Base-by-base conservation (phyloP, 2,797 vertebrate species). In the Sebastes nivosus region DNA sequence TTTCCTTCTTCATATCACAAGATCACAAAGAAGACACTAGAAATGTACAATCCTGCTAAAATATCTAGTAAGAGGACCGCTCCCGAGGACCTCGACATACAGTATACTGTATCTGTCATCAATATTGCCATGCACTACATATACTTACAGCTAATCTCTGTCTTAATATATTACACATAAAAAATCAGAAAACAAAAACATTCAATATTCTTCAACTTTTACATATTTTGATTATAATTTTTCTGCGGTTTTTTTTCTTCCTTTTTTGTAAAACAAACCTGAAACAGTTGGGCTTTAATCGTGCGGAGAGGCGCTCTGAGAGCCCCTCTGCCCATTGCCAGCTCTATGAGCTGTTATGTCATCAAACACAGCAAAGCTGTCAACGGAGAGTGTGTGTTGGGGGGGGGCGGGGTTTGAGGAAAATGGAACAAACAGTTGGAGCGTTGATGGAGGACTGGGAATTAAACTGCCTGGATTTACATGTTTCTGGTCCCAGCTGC, bases 31-130 rank as follows among this genome's bases (percentile, higher is more conserved):
- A 98, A 94, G 92, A 95, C 93, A 92, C 92, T 89, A 93, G 86
- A 94, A 95, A 95, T 95, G 90, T 98, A 98, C 98, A 98, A 96
- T 95, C 97, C 96, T 96, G 95, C 97, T 97, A 97, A 96, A 97
- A 96, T 91, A 90, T 90, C 92, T 92, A 95, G 92, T 95, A 96
- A 96, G 97, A 96, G 96, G 96, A 92, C 93, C 86, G 78, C 92
- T 93, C 93, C 85, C 67, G 89, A 93, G 93, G 94, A 76, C 67
- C 93, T 82, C 68, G 50, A 82, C 80, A 60, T 86, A 91, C 81
- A 87, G 75, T 81, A 85, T 81, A 86, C 84, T 85, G 84, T 78
- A 79, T 93, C 91, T 86, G 92, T 93, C 95, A 71, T 93, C 93
- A 90, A 94, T 92, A 93, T 93, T 81, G 92, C 92, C 96, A 96